Percentiles rank a stretch among this genome's conserved stretches.
Evolutionary conservation across 2,797 vertebrate species (phyloP).

Genomic region (Clarias laeviceps): DNA sequence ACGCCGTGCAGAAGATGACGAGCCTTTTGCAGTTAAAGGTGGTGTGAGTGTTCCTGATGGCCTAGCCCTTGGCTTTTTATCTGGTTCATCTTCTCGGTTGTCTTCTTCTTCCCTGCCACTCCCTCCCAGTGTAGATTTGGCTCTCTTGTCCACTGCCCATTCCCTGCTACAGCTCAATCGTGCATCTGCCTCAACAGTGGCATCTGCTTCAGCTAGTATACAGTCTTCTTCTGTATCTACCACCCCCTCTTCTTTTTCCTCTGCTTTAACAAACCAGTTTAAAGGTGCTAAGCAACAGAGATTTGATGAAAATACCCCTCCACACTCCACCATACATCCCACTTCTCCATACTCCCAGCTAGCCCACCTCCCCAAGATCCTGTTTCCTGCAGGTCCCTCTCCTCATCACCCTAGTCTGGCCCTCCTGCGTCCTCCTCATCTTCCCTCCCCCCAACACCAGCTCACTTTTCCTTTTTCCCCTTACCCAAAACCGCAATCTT

Average conservation of each 20-base stretch:
- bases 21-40: conserved; percentile 74
- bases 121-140: conserved; percentile 80
- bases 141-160: conserved; percentile 79
- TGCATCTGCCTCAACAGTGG: conserved; percentile 68
- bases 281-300: conserved; percentile 78
- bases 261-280: conserved; percentile 70
- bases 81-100: conserved; percentile 68
- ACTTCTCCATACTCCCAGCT: conserved; percentile 77
- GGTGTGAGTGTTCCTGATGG: conserved; percentile 70
- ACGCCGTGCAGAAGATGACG: conserved; percentile 76
- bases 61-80: conserved; percentile 75
- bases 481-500: conserved; percentile 74
- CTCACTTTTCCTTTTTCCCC: conserved; percentile 79
- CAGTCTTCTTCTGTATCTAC: conserved; percentile 67
- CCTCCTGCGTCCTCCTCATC: conserved; percentile 68
- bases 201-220: conserved; percentile 63
- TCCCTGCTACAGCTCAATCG: conserved; percentile 80
- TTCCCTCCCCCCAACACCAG: conserved; percentile 72
- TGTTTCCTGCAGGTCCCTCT: conserved; percentile 77
- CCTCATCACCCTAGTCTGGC: conserved; percentile 76
- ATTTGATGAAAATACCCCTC: conserved; percentile 82
- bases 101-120: conserved; percentile 77
- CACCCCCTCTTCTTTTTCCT: conserved; percentile 67
- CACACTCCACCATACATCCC: conserved; percentile 71
- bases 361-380: conserved; percentile 80